Evolutionary conservation across 1,140 invertebrate species (phyloP).

Genomic region (Drosophila miranda): DNA sequence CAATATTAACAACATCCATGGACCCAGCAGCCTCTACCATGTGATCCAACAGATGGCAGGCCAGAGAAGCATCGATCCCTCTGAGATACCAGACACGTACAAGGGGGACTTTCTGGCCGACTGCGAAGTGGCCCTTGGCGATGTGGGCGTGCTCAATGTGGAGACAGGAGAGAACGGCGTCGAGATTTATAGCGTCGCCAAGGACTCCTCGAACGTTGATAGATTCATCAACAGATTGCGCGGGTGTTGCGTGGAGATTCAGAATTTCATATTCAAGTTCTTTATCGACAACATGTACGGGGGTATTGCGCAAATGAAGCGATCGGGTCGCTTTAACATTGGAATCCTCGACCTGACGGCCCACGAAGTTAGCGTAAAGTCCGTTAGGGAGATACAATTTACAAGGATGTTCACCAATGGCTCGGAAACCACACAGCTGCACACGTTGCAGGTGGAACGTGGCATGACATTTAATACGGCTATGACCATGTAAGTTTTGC

Average conservation of each 20-base stretch:
- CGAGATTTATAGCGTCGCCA: slow-evolving; percentile 90
- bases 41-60: slow-evolving; percentile 92
- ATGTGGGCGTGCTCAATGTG: slow-evolving; percentile 94
- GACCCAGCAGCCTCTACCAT: slow-evolving; percentile 94
- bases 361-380: slow-evolving; percentile 91
- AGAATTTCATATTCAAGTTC: slow-evolving; percentile 98
- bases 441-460: slow-evolving; percentile 94
- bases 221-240: slow-evolving; percentile 99
- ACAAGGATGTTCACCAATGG: slow-evolving; percentile 93
- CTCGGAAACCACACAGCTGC: slow-evolving; percentile 93
- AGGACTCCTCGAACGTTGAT: slow-evolving; percentile 98
- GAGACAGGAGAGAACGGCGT: slow-evolving; percentile 88
- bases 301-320: slow-evolving; percentile 91
- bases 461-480: slow-evolving; percentile 94
- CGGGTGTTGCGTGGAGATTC: slow-evolving; percentile 97
- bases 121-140: slow-evolving; percentile 92
- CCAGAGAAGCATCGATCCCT: slow-evolving; percentile 84
- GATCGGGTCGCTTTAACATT: slow-evolving; percentile 90
- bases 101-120: slow-evolving; percentile 97
- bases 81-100: slow-evolving; percentile 83
- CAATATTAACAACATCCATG: slow-evolving; percentile 98
- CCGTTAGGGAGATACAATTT: slow-evolving; percentile 89
- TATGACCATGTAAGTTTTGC: slow-evolving; percentile 86
- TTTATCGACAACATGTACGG: slow-evolving; percentile 96
- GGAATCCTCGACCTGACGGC: slow-evolving; percentile 95